These are phyloP conservation scores for Muschampia plurimacula DNA, from an alignment of 2,888 invertebrate genomes.

Conservation along the genomic window DNA sequence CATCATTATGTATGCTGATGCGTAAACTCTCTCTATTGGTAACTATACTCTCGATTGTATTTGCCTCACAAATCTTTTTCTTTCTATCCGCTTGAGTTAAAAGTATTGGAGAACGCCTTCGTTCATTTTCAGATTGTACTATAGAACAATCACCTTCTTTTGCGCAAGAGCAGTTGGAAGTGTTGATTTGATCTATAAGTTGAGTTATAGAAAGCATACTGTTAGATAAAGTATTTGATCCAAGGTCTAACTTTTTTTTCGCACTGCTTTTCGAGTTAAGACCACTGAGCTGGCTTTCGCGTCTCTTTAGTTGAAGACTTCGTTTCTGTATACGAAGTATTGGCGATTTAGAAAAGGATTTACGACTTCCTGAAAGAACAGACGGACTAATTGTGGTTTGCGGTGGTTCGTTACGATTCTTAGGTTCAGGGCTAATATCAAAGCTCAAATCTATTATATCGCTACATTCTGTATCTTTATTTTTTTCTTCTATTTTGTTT, in stretches of 20 bases:
- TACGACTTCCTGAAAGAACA: conserved; percentile 64
- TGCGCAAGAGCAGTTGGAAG: background rate
- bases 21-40: conserved; percentile 10
- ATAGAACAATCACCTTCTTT: background rate
- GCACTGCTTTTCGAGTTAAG: conserved; percentile 47
- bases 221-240: conserved; percentile 9
- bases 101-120: conserved; percentile 71
- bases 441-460: conserved; percentile 16
- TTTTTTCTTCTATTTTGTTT: background rate
- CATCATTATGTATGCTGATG: background rate
- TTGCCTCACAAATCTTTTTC: conserved; percentile 43
- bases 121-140: conserved; percentile 48
- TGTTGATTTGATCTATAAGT: conserved; percentile 74
- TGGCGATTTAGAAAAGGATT: conserved; percentile 60
- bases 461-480: background rate
- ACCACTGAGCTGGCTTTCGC: conserved; percentile 60
- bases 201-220: conserved; percentile 80
- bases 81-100: conserved; percentile 68
- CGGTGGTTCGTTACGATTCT: conserved; percentile 3
- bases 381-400: conserved; percentile 62
- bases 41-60: conserved; percentile 39
- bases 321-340: conserved; percentile 52
- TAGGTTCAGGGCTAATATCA: background rate
- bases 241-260: conserved; percentile 50
- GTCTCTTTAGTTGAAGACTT: conserved; percentile 47